phyloP scores from a whole-genome alignment of 2,797 vertebrate genomes.

The Brachyrhaphis roseni region DNA sequence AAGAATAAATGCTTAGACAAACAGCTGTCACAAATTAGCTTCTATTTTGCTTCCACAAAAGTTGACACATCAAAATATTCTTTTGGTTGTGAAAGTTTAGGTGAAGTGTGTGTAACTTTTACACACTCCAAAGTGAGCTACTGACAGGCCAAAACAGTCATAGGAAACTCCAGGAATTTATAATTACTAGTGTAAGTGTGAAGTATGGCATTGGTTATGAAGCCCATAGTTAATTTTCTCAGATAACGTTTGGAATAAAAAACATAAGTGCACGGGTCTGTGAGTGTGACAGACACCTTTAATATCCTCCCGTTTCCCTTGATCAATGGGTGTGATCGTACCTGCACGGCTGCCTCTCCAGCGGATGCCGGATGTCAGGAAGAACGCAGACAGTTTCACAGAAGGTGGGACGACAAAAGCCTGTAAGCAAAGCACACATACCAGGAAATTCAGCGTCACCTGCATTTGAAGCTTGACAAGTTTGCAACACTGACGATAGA shows the following conservation, averaged over 20 bases:
- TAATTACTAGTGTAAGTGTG: conserved; percentile 6
- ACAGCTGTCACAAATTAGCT: background rate
- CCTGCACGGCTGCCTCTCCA: conserved; percentile 76
- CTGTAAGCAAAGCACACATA: conserved; percentile 82
- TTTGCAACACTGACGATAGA: conserved; percentile 51
- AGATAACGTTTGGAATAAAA: conserved; percentile 52
- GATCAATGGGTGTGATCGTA: conserved; percentile 80
- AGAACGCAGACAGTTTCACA: conserved; percentile 79
- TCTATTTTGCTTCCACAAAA: background rate
- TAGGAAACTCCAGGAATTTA: background rate
- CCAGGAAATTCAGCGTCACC: conserved; percentile 76
- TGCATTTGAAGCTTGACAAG: conserved; percentile 66
- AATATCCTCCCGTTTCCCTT: conserved; percentile 82
- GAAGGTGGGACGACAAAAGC: conserved; percentile 76
- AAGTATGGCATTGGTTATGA: conserved; percentile 28
- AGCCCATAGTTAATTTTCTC: conserved; percentile 22
- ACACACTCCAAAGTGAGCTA: background rate
- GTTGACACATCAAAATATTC: background rate
- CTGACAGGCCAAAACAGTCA: conserved; percentile 7
- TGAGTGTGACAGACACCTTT: conserved; percentile 85
- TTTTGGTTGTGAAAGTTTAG: background rate
- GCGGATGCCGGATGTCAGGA: conserved; percentile 72
- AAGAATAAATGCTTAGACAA: background rate
- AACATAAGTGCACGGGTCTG: conserved; percentile 36
- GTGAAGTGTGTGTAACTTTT: background rate